phyloP scores from a whole-genome alignment of 2,797 vertebrate species.

The Sparidentex hasta region DNA sequence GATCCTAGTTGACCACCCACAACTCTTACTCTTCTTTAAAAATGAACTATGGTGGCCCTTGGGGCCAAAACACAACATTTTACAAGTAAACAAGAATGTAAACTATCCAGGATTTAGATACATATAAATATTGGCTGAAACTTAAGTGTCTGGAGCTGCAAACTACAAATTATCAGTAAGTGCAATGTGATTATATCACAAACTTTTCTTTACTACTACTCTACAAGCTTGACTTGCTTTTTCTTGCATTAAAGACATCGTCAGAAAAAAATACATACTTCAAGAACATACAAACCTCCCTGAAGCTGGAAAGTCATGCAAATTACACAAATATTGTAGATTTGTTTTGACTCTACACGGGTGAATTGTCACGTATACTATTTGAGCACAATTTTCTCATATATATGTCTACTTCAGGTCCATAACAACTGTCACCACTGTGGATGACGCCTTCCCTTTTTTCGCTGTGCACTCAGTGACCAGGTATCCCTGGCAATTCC shows the following conservation, averaged over 20 bases:
- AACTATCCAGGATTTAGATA: neutral
- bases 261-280: constrained; percentile 15
- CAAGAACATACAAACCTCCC: neutral
- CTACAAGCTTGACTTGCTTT: too few species aligned
- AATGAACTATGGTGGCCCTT: too few species aligned
- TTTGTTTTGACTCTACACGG: neutral
- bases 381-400: neutral
- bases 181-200: constrained; percentile 5
- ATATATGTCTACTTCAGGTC: constrained; percentile 3
- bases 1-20: neutral
- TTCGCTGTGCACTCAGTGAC: constrained; percentile 59
- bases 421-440: constrained; percentile 13
- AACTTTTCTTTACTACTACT: neutral
- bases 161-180: neutral
- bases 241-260: neutral
- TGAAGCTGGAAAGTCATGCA: constrained; percentile 5
- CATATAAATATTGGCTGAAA: neutral
- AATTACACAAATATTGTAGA: constrained; percentile 7
- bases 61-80: too few species aligned
- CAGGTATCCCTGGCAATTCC: constrained; percentile 54
- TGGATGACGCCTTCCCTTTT: neutral
- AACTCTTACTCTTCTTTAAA: neutral
- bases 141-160: too few species aligned
- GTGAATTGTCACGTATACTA: too few species aligned
- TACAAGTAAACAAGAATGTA: neutral